A percentile compares a stretch with the other conserved stretches of the same genome.
Conservation (phyloP, 2,113 vertebrate genomes). For the Leptodactylus fuscus region DNA sequence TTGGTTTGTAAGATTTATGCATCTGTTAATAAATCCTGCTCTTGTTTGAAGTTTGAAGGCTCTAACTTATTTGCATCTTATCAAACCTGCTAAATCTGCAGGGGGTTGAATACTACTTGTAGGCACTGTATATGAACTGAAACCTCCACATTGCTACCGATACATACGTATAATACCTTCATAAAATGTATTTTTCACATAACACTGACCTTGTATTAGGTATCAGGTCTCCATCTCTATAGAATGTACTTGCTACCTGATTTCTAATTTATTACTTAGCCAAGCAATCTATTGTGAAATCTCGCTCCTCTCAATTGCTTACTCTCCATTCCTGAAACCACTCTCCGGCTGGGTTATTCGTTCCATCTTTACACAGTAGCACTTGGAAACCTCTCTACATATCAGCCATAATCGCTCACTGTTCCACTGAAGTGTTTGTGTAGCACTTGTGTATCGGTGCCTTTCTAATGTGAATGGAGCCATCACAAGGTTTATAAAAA, state of each 20-base stretch:
- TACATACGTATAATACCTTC: background rate
- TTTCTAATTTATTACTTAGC: background rate
- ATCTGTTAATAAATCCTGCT: no score
- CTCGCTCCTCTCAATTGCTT: background rate
- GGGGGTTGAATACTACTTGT: no score
- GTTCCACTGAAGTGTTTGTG: conserved; percentile 10
- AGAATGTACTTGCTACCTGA: background rate
- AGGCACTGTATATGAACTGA: no score
- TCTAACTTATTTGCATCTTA: no score
- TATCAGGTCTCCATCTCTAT: background rate
- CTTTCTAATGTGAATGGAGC: background rate
- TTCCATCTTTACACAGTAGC: conserved; percentile 23
- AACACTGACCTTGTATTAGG: background rate
- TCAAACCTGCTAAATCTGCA: no score
- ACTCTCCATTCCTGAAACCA: background rate
- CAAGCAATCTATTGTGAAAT: background rate
- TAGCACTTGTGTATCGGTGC: background rate
- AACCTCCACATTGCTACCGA: no score
- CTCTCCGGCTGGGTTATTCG: background rate
- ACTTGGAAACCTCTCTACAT: conserved; percentile 34
- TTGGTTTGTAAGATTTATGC: no score
- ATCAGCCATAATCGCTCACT: conserved; percentile 18
- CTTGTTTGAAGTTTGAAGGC: no score
- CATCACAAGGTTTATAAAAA: background rate
- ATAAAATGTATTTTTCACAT: background rate